These are phyloP conservation scores for Falco concolor DNA, from an alignment of 2,797 vertebrate species.

Conservation along the genomic window DNA sequence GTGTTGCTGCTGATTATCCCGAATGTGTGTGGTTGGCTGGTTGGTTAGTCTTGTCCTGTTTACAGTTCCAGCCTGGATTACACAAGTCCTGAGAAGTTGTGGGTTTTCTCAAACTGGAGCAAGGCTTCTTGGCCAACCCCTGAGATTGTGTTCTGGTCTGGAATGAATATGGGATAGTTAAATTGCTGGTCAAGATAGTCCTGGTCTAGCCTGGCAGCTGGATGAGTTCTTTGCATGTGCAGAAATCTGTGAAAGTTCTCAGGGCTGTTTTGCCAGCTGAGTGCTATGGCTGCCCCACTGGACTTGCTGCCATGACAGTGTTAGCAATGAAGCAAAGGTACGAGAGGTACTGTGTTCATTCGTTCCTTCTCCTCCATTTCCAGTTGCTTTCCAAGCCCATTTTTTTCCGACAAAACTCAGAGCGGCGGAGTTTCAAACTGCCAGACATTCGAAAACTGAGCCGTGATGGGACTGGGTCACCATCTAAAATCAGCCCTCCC, in stretches of 20 bases:
- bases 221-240: background rate
- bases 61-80: background rate
- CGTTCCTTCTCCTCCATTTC: background rate
- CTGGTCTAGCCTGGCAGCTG: background rate
- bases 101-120: background rate
- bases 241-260: background rate
- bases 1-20: background rate
- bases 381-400: conserved; percentile 75
- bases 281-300: background rate
- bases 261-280: background rate
- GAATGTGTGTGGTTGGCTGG: conserved; percentile 28
- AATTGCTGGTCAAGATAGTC: background rate
- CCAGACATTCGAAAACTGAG: conserved; percentile 86
- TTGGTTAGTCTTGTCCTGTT: conserved; percentile 15
- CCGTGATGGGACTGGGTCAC: conserved; percentile 85
- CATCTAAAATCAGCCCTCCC: conserved; percentile 89
- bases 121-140: background rate
- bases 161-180: background rate
- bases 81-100: background rate
- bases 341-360: background rate
- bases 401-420: conserved; percentile 91
- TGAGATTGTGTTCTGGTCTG: background rate
- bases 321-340: background rate
- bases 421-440: conserved; percentile 89
- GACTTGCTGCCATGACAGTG: background rate